Evolutionary conservation across 2,888 invertebrate genomes (phyloP).

Genomic region (Phytoseiulus persimilis): DNA sequence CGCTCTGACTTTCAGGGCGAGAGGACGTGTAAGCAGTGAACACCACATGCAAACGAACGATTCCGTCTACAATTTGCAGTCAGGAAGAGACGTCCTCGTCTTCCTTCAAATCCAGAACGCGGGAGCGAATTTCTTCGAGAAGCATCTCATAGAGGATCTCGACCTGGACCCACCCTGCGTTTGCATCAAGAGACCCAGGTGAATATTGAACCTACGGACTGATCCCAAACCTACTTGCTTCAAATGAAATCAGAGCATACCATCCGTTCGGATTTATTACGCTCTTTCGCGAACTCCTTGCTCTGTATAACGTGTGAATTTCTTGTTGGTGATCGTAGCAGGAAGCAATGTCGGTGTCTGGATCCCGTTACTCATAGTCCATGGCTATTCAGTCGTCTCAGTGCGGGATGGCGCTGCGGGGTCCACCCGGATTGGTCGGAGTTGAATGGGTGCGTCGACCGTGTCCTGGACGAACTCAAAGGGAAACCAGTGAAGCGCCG

Average conservation of each 20-base stretch:
- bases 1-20: not conserved
- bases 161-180: slow-evolving; percentile 83
- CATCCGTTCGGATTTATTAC: too few species aligned
- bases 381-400: slow-evolving; percentile 95
- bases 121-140: slow-evolving; percentile 89
- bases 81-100: slow-evolving; percentile 86
- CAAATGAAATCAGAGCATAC: too few species aligned
- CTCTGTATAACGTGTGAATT: too few species aligned
- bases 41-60: not conserved
- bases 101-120: slow-evolving; percentile 98
- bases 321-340: slow-evolving; percentile 40
- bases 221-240: too few species aligned
- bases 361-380: slow-evolving; percentile 59
- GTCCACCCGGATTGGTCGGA: slow-evolving; percentile 98
- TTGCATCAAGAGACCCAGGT: slow-evolving; percentile 76
- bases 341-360: slow-evolving; percentile 34
- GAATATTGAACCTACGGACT: slow-evolving; percentile 57
- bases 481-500: slow-evolving; percentile 65
- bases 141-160: slow-evolving; percentile 86
- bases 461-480: slow-evolving; percentile 81
- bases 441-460: slow-evolving; percentile 80
- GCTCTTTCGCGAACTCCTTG: too few species aligned
- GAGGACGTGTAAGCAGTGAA: not conserved
- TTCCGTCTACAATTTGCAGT: not conserved
- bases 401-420: slow-evolving; percentile 96